Percentiles rank a stretch among this genome's conserved stretches.
Conservation (phyloP, 1,140 invertebrate genomes). For the Neodiprion virginianus region DNA sequence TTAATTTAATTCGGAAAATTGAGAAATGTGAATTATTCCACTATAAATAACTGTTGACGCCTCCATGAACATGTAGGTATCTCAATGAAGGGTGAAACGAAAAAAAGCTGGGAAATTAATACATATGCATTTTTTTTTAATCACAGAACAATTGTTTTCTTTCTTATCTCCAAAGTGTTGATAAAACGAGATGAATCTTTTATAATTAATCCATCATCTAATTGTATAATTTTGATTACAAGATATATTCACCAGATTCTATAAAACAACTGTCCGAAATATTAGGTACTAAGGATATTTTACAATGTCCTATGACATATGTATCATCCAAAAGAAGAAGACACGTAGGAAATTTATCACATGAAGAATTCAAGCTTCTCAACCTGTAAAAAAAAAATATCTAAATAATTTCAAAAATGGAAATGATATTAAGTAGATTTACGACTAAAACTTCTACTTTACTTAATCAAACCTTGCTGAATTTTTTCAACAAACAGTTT, state of each 20-base stretch:
- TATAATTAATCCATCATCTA: conserved; percentile 9
- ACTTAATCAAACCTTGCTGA: too few relatives aligned
- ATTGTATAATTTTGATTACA: conserved; percentile 14
- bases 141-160: background rate
- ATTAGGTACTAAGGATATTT: conserved; percentile 72
- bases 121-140: background rate
- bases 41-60: too few relatives aligned
- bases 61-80: too few relatives aligned
- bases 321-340: conserved; percentile 70
- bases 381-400: conserved; percentile 54
- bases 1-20: too few relatives aligned
- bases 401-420: background rate
- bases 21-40: too few relatives aligned
- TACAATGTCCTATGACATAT: conserved; percentile 76
- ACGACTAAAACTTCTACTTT: too few relatives aligned
- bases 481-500: too few relatives aligned
- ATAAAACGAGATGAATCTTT: too few relatives aligned
- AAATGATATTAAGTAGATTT: background rate
- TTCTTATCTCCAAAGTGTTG: conserved; percentile 11
- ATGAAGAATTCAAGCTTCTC: conserved; percentile 72
- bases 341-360: conserved; percentile 74
- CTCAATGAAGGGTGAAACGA: too few relatives aligned
- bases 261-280: conserved; percentile 74
- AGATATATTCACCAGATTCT: conserved; percentile 64
- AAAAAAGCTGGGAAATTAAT: too few relatives aligned